phyloP scores from a whole-genome alignment of 2,888 invertebrate genomes.

The Panzeria rudis region DNA sequence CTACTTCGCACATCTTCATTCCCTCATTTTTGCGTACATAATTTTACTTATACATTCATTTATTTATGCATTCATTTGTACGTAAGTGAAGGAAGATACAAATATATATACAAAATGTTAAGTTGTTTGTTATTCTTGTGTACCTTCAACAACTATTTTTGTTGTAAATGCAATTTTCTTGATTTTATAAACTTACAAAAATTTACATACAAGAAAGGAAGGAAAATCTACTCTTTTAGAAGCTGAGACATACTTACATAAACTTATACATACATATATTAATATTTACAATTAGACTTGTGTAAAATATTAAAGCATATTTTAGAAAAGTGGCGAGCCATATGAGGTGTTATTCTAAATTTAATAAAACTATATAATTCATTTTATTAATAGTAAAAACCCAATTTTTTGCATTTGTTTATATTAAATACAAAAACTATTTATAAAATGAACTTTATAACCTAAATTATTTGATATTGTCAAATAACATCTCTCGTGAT shows the following conservation, averaged over 20 bases:
- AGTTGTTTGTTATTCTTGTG: constrained; percentile 29
- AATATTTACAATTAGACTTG: constrained; percentile 49
- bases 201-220: background rate
- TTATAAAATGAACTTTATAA: no score
- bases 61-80: constrained; percentile 46
- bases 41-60: constrained; percentile 56
- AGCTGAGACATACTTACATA: background rate
- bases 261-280: background rate
- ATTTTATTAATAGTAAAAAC: no score
- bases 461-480: no score
- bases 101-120: constrained; percentile 7
- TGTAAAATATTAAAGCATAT: background rate
- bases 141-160: constrained; percentile 30
- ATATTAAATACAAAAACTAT: no score
- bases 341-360: constrained; percentile 13
- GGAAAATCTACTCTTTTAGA: background rate
- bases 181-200: constrained; percentile 33
- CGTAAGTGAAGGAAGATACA: constrained; percentile 26
- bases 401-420: no score
- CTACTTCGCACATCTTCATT: constrained; percentile 37
- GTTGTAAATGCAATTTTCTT: constrained; percentile 56
- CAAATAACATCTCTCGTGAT: constrained; percentile 16
- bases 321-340: background rate
- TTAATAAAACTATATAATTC: no score
- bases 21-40: constrained; percentile 18